Evolutionary conservation across 2,113 vertebrate genomes (phyloP), one percentile per base, ranked within the genome.

Genomic region (Cacatua alba): DNA sequence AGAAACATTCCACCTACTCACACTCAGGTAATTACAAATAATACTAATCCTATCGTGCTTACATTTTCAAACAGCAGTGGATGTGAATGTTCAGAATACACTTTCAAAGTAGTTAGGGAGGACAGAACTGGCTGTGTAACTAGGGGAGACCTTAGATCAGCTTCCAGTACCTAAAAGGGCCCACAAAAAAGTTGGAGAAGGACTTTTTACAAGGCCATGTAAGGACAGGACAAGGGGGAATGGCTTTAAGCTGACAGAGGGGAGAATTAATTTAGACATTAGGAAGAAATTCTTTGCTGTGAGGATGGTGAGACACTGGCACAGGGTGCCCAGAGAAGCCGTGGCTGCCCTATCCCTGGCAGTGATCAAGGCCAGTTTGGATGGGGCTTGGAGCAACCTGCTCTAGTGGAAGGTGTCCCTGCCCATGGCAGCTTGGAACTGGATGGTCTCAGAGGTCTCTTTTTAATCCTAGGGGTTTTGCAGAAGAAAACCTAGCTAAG

Each of bases 1-100:
- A 99, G 99, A 97, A 99, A 99, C 97, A 99, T 99, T 95, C 99
- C 99, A 71, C 99, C 99, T 55, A 99, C 99, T 70, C 99, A 99
- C 95, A 99, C 99, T 70, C 99, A 99, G 99, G 99, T 99, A 98
- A 94, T 80, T 88, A 74, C 49, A 52, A 72, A 29, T 55, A 8
- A 63, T 23, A 20, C n/a, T 51, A 44, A 15, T 94, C 79, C 46
- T 70, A 0, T 41, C 63, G 3, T 7, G 3, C 29, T 59, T n/a
- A 1, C 2, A 1, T 57, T 86, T 90, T 69, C 82, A 44, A n/a
- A 24, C 43, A 46, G 53, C 67, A n/a, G 68, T 19, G 28, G 53
- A 49, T 46, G 10, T 1, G 2, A 35, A 29, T 11, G 26, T 60
- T 95, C 74, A 35, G 19, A 31, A 4, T 16, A 4, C 0, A 0